Evolutionary conservation across 1,140 invertebrate genomes (phyloP).

Genomic region (Leptinotarsa undecemlineata): DNA sequence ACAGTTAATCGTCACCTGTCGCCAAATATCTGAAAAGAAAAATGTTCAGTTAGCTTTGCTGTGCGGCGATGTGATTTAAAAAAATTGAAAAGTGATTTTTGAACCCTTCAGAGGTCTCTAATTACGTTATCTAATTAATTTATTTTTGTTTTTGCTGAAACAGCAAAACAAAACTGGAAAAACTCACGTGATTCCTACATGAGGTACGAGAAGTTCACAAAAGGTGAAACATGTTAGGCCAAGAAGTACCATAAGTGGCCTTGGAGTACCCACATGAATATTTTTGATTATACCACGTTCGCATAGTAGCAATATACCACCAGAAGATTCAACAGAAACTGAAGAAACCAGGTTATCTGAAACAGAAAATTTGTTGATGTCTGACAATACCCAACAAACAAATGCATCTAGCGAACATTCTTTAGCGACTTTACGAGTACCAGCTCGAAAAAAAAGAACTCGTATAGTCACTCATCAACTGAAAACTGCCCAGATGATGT

Average conservation of each 20-base stretch:
- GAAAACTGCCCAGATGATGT: neutral
- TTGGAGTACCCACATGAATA: constrained; percentile 14
- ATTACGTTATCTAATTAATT: neutral
- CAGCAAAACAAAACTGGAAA: constrained; percentile 11
- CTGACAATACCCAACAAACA: constrained; percentile 15
- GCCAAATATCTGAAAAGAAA: too few species aligned
- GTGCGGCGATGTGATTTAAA: too few species aligned
- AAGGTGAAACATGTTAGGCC: neutral
- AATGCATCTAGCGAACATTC: neutral
- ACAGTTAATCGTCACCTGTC: too few species aligned
- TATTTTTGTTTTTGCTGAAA: neutral
- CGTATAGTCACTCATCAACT: neutral
- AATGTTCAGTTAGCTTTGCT: too few species aligned
- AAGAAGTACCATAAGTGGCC: constrained; percentile 17
- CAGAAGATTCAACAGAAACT: neutral
- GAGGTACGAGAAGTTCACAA: constrained; percentile 16
- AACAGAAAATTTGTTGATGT: neutral
- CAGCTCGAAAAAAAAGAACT: neutral
- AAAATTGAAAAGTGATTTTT: neutral
- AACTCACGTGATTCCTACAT: neutral
- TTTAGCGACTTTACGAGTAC: neutral
- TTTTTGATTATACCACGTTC: constrained; percentile 15
- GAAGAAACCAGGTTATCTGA: constrained; percentile 9
- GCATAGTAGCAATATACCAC: neutral
- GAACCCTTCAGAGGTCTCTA: neutral